Evolutionary conservation across 2,888 invertebrate species (phyloP).

Genomic region (Meteorus colon): DNA sequence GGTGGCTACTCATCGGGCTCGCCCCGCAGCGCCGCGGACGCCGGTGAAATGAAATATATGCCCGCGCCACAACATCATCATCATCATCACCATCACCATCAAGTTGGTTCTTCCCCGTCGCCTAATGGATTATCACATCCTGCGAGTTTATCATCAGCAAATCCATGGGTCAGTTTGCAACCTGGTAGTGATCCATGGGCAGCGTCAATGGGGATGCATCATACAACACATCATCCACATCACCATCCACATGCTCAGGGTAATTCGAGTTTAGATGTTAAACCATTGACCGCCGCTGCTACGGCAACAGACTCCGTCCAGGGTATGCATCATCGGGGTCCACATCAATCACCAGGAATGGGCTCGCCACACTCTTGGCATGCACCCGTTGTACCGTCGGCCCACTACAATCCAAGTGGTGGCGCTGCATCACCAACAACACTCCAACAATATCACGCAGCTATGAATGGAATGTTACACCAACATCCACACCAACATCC

Average conservation of each 20-base stretch:
- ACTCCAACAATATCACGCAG: slow-evolving; percentile 81
- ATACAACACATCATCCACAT: slow-evolving; percentile 80
- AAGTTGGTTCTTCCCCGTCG: slow-evolving; percentile 81
- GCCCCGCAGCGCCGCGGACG: slow-evolving; percentile 89
- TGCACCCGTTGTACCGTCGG: slow-evolving; percentile 87
- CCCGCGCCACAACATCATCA: slow-evolving; percentile 88
- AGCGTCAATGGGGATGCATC: slow-evolving; percentile 81
- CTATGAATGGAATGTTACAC: slow-evolving; percentile 85
- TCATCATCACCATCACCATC: slow-evolving; percentile 83
- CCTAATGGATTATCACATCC: slow-evolving; percentile 78
- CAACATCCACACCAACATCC: slow-evolving; percentile 76
- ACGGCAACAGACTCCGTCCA: slow-evolving; percentile 72
- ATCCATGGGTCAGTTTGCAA: slow-evolving; percentile 90
- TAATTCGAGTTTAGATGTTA: slow-evolving; percentile 80
- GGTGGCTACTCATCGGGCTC: slow-evolving; percentile 88
- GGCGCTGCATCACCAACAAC: slow-evolving; percentile 82
- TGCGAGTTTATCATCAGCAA: slow-evolving; percentile 76
- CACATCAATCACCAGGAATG: slow-evolving; percentile 75
- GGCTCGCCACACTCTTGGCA: slow-evolving; percentile 91
- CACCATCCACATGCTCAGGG: slow-evolving; percentile 76
- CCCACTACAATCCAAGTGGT: slow-evolving; percentile 86
- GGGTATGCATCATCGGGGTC: slow-evolving; percentile 75
- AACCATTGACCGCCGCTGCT: slow-evolving; percentile 82
- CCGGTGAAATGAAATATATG: slow-evolving; percentile 96
- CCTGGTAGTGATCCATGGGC: slow-evolving; percentile 88